phyloP scores from a whole-genome alignment of 2,113 vertebrate genomes.

The Talpa occidentalis region DNA sequence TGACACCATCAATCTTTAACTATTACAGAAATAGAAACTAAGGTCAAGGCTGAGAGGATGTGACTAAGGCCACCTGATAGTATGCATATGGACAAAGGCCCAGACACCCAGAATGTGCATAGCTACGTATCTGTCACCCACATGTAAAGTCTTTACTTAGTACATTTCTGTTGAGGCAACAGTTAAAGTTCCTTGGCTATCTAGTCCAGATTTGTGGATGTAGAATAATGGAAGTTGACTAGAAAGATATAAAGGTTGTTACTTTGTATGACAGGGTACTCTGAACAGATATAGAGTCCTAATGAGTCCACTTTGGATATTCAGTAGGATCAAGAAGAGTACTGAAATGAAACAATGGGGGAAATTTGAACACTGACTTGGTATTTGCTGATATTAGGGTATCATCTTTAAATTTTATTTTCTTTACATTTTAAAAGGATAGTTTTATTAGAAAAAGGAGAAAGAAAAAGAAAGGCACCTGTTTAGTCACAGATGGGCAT shows the following conservation, averaged over 20 bases:
- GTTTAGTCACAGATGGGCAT: too few species aligned
- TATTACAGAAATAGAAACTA: neutral
- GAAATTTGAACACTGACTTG: neutral
- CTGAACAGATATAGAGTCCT: neutral
- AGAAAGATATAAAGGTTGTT: neutral
- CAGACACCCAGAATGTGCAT: neutral
- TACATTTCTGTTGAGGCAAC: neutral
- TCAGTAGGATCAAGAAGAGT: neutral
- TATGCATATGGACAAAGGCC: neutral
- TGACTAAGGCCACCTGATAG: neutral
- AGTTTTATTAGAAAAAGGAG: too few species aligned
- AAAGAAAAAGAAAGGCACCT: too few species aligned
- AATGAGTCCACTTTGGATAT: neutral
- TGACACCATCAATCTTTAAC: neutral
- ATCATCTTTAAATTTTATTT: neutral
- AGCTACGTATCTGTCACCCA: neutral
- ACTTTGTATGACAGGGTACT: too few species aligned
- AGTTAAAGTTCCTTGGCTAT: neutral
- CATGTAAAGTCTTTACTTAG: neutral
- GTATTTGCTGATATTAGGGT: slow-evolving; percentile 14
- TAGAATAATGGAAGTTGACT: neutral
- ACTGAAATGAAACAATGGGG: neutral
- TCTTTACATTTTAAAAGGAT: too few species aligned
- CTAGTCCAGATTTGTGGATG: neutral
- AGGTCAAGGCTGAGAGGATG: neutral